Percentiles rank a stretch among this genome's conserved stretches.
These are phyloP conservation scores for Callocephalon fimbriatum DNA, from an alignment of 2,113 vertebrate species.

Conservation along the genomic window DNA sequence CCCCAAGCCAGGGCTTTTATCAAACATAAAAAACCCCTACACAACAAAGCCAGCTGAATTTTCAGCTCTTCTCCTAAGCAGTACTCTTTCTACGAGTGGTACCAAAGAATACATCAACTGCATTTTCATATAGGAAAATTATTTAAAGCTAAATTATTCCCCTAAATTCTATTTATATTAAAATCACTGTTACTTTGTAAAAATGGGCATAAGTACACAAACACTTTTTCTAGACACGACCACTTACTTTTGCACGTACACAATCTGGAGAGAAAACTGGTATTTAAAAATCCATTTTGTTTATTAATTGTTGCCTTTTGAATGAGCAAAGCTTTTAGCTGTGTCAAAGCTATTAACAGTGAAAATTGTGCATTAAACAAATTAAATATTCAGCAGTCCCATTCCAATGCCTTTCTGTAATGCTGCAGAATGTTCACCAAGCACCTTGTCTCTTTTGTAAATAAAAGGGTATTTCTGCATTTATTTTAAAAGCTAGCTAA, in stretches of 20 bases:
- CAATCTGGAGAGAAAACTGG: background rate
- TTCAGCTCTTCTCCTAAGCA: background rate
- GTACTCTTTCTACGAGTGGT: background rate
- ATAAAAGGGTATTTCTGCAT: background rate
- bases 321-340: constrained; percentile 57
- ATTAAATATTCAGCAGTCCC: constrained; percentile 50
- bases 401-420: background rate
- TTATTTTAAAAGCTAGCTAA: background rate
- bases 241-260: background rate
- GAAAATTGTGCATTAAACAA: constrained; percentile 4
- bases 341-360: constrained; percentile 33
- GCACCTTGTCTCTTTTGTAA: background rate
- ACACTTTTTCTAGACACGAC: background rate
- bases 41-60: background rate
- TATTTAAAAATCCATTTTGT: constrained; percentile 21
- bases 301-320: constrained; percentile 52
- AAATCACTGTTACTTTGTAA: background rate
- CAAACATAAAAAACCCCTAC: background rate
- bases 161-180: background rate
- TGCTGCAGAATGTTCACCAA: background rate
- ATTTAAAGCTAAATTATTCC: background rate
- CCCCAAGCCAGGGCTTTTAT: background rate
- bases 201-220: background rate
- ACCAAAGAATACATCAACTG: background rate
- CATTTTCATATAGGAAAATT: background rate